Conservation (phyloP, 2,113 vertebrate species). For the Scomber scombrus region DNA sequence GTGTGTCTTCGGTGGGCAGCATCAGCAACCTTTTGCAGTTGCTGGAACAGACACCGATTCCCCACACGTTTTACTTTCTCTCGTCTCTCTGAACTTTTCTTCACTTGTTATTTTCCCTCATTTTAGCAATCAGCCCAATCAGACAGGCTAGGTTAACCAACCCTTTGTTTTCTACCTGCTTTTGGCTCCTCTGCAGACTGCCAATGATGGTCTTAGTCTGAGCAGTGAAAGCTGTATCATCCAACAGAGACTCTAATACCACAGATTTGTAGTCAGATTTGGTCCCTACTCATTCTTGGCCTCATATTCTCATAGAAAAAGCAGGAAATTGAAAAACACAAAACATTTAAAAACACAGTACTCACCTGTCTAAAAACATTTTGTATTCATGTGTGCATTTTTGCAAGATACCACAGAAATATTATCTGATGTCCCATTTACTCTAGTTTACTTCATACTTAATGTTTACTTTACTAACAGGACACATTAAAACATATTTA, state of each 20-base stretch:
- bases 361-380: not conserved
- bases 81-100: not conserved
- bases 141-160: not conserved
- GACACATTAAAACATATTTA: too few relatives aligned
- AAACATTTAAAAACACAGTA: not conserved
- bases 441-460: too few relatives aligned
- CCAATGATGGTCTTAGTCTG: not conserved
- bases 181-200: constrained; percentile 11
- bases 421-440: not conserved
- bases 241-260: constrained; percentile 32
- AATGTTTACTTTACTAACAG: too few relatives aligned
- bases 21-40: constrained; percentile 3
- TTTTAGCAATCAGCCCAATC: constrained; percentile 14
- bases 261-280: not conserved
- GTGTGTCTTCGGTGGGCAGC: not conserved
- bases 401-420: not conserved
- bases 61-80: not conserved
- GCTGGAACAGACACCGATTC: not conserved
- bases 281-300: not conserved
- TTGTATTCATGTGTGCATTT: not conserved
- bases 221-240: constrained; percentile 8
- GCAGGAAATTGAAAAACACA: not conserved
- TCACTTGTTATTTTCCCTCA: not conserved
- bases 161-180: not conserved
- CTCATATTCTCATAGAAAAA: not conserved